These are phyloP conservation scores for Enteromius treurensis DNA, from an alignment of 2,797 vertebrate genomes.

Conservation along the genomic window DNA sequence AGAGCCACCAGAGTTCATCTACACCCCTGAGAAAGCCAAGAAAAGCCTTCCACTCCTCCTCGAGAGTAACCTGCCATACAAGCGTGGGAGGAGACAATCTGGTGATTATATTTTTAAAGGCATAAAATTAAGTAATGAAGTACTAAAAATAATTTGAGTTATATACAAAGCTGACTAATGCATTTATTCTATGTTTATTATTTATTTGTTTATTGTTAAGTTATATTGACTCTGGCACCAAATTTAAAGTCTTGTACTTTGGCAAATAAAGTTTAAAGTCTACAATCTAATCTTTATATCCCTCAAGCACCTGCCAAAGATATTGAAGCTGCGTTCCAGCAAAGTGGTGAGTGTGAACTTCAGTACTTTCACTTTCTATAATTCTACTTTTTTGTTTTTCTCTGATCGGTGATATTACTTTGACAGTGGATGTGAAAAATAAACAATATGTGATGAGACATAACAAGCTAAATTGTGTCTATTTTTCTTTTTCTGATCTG, in stretches of 20 bases:
- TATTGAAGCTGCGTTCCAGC: constrained; percentile 70
- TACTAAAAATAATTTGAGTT: not conserved
- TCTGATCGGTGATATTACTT: constrained; percentile 10
- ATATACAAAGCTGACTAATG: not conserved
- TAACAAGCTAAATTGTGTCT: not conserved
- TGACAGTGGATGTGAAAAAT: not conserved
- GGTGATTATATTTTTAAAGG: constrained; percentile 64
- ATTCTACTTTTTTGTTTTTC: not conserved
- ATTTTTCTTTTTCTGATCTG: constrained; percentile 14
- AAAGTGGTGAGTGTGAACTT: constrained; percentile 71
- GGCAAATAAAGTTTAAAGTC: constrained; percentile 1
- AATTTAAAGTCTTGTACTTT: not conserved
- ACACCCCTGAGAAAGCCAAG: constrained; percentile 80
- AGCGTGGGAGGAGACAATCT: constrained; percentile 82
- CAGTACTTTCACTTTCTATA: not conserved
- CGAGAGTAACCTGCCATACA: constrained; percentile 71
- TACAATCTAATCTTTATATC: constrained; percentile 41
- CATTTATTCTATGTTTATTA: not conserved
- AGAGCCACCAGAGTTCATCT: constrained; percentile 81
- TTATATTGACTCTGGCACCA: not conserved
- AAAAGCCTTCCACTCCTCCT: constrained; percentile 77
- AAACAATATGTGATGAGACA: not conserved
- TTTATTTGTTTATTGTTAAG: not conserved
- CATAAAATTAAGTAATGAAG: not conserved
- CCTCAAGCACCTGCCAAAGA: constrained; percentile 82